phyloP scores from a whole-genome alignment of 1,140 invertebrate genomes.

The Dufourea novaeangliae region DNA sequence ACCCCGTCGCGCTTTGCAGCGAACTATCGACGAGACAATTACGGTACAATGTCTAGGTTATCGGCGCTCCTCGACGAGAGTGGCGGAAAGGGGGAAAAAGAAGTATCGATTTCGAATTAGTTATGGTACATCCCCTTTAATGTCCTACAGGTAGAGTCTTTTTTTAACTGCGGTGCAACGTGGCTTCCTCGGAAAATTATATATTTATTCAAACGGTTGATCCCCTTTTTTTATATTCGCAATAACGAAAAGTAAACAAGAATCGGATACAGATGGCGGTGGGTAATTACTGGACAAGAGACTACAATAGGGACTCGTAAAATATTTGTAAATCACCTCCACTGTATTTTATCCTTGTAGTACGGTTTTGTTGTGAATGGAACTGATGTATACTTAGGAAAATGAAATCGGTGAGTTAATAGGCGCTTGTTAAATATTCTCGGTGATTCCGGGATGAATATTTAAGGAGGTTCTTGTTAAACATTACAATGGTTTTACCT shows the following conservation, averaged over 20 bases:
- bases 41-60: conserved; percentile 13
- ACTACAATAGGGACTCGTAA: background rate
- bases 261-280: background rate
- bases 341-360: background rate
- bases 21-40: background rate
- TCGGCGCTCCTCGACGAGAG: background rate
- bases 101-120: conserved; percentile 44
- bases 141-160: conserved; percentile 28
- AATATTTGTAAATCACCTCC: background rate
- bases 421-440: too few relatives aligned
- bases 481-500: too few relatives aligned
- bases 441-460: too few relatives aligned
- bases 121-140: conserved; percentile 38
- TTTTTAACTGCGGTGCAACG: conserved; percentile 34
- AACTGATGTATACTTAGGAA: too few relatives aligned
- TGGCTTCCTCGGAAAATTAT: background rate
- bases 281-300: background rate
- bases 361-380: too few relatives aligned
- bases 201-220: background rate
- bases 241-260: background rate
- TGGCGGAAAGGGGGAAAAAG: too few relatives aligned
- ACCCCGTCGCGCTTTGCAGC: background rate
- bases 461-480: too few relatives aligned
- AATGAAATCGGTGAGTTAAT: too few relatives aligned
- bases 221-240: background rate